Conservation (phyloP, 2,797 vertebrate species). For the Ara ararauna region DNA sequence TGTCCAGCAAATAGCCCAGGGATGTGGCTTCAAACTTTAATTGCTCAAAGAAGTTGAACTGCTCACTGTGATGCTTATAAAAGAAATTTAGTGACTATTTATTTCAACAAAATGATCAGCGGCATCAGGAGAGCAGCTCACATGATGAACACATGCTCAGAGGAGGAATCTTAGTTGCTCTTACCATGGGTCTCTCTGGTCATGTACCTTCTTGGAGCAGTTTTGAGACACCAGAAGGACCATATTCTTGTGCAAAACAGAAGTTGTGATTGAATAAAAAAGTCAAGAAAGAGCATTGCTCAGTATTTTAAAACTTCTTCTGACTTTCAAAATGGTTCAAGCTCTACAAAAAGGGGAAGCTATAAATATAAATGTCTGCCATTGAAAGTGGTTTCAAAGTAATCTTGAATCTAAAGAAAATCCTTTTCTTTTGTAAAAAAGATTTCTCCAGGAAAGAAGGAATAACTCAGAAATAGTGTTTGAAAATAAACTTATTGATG, state of each 20-base stretch:
- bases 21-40: neutral
- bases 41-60: neutral
- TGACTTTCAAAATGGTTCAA: neutral
- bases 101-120: neutral
- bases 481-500: neutral
- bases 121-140: neutral
- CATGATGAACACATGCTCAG: accelerated
- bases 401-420: neutral
- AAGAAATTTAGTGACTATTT: neutral
- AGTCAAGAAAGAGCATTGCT: neutral
- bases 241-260: neutral
- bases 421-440: neutral
- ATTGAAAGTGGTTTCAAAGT: neutral
- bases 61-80: neutral
- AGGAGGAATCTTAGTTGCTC: neutral
- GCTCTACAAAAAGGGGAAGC: neutral
- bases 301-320: neutral
- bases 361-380: neutral
- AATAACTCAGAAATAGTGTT: neutral
- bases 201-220: neutral
- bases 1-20: neutral
- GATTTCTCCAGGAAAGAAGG: neutral
- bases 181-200: neutral
- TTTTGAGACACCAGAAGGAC: neutral
- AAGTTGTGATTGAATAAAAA: neutral